Conservation (phyloP, 2,797 vertebrate genomes). For the Danio choprae region DNA sequence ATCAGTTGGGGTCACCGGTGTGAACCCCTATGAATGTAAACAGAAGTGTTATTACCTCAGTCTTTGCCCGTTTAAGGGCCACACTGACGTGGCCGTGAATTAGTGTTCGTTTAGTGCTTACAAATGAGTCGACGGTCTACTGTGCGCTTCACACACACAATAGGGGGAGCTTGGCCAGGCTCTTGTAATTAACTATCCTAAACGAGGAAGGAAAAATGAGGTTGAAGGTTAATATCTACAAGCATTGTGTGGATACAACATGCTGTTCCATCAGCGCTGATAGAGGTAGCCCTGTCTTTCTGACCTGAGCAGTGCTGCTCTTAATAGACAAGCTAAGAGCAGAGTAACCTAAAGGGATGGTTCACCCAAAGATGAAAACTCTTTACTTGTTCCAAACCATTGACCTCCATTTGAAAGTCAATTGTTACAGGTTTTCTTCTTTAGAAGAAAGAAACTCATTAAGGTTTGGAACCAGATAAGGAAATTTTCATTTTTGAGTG, state of each 20-base stretch:
- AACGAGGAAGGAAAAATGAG: conserved; percentile 57
- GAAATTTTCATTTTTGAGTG: too few relatives aligned
- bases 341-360: neutral
- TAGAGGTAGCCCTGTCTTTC: conserved; percentile 20
- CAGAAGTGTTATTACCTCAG: conserved; percentile 48
- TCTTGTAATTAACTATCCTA: conserved; percentile 58
- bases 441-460: too few relatives aligned
- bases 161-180: conserved; percentile 54
- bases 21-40: conserved; percentile 47
- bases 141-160: conserved; percentile 45
- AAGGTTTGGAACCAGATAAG: too few relatives aligned
- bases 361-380: too few relatives aligned
- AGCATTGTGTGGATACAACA: conserved; percentile 56
- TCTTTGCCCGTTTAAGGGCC: conserved; percentile 56
- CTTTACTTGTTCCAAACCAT: too few relatives aligned
- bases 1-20: conserved; percentile 42
- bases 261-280: conserved; percentile 40
- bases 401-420: too few relatives aligned
- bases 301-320: conserved; percentile 2
- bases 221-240: conserved; percentile 64
- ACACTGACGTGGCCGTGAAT: conserved; percentile 56
- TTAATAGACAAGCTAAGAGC: conserved; percentile 1
- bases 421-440: too few relatives aligned
- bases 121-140: conserved; percentile 59
- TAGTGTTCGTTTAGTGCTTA: conserved; percentile 58